phyloP scores from a whole-genome alignment of 2,113 vertebrate species.

The Anthoscopus minutus region DNA sequence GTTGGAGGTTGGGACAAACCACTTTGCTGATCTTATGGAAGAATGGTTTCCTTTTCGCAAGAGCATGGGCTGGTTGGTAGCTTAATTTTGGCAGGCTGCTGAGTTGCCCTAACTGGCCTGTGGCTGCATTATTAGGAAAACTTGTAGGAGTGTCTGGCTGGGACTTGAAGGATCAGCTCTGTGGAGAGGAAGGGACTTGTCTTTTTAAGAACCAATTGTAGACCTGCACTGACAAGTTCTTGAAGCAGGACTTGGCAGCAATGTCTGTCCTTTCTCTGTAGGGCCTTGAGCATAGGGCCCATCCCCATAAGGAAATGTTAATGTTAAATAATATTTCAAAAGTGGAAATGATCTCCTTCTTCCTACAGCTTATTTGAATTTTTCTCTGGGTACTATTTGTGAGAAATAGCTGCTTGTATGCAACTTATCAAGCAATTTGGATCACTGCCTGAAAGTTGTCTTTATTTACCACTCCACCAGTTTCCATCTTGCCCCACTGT shows the following conservation, averaged over 20 bases:
- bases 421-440: not conserved
- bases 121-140: not conserved
- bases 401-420: not conserved
- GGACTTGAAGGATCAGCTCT: not conserved
- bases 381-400: slow-evolving; percentile 27
- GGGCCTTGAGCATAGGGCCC: not conserved
- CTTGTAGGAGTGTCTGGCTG: not conserved
- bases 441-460: not conserved
- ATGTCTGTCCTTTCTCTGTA: not conserved
- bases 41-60: not conserved
- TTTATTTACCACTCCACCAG: not conserved
- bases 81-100: not conserved
- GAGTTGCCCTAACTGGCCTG: not conserved
- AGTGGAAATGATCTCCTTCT: slow-evolving; percentile 41
- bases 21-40: not conserved
- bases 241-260: not conserved
- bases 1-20: not conserved
- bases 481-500: not conserved
- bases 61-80: not conserved
- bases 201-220: not conserved
- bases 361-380: slow-evolving; percentile 9
- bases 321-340: not conserved
- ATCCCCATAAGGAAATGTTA: not conserved
- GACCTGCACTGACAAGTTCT: not conserved
- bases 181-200: not conserved